These are phyloP conservation scores for Stratiomys singularior DNA, from an alignment of 2,888 invertebrate genomes.

Conservation along the genomic window DNA sequence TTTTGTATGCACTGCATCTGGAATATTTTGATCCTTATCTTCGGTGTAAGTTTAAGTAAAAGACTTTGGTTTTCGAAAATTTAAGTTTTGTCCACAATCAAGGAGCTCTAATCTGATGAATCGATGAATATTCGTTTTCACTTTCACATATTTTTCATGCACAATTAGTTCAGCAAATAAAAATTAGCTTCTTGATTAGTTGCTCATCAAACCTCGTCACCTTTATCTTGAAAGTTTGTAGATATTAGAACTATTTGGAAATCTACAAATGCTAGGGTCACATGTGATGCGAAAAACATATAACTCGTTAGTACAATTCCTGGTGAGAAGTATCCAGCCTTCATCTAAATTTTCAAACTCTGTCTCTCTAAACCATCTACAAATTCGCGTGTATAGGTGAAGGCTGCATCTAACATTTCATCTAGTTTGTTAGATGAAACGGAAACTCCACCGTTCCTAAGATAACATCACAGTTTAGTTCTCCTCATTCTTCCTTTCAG, in stretches of 20 bases:
- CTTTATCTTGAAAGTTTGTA: no score
- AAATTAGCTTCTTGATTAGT: no score
- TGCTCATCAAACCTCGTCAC: no score
- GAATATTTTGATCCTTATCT: no score
- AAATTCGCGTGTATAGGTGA: background rate
- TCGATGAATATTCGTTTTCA: no score
- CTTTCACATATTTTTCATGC: no score
- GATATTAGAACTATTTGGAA: background rate
- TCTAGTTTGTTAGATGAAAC: background rate
- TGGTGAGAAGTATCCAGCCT: background rate
- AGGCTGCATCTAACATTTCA: constrained; percentile 15
- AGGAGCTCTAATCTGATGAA: no score
- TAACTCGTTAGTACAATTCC: background rate
- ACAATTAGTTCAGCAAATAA: no score
- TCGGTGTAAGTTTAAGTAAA: no score
- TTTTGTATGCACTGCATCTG: no score
- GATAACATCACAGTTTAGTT: background rate
- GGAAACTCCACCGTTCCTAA: background rate
- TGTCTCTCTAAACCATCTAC: background rate
- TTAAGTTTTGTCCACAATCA: no score
- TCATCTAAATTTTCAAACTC: constrained; percentile 1
- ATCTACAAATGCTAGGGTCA: background rate
- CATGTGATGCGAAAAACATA: background rate
- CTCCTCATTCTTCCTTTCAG: background rate
- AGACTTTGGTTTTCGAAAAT: no score